phyloP scores from a whole-genome alignment of 2,888 invertebrate species.

The Saturnia japonica region DNA sequence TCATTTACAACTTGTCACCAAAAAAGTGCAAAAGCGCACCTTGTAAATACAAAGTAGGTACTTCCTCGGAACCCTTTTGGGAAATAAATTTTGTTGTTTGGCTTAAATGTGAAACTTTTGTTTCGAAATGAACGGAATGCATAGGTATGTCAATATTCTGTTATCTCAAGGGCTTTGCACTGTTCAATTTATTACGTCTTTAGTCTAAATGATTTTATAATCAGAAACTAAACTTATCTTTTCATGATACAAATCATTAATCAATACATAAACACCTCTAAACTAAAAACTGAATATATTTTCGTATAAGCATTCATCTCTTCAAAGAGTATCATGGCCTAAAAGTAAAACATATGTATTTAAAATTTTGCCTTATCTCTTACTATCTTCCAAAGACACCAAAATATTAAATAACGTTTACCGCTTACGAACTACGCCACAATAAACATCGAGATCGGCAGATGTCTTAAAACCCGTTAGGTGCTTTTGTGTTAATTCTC shows the following conservation, averaged over 20 bases:
- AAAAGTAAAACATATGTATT: no score
- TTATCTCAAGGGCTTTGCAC: neutral
- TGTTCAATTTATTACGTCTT: neutral
- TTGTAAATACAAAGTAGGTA: conserved; percentile 38
- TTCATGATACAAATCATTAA: no score
- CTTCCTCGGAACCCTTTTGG: conserved; percentile 38
- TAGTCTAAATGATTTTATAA: neutral
- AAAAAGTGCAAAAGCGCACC: conserved; percentile 52
- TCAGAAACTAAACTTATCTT: no score
- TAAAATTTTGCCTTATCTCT: neutral
- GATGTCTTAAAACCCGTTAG: conserved; percentile 63
- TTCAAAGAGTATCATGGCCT: no score
- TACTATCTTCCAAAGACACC: neutral
- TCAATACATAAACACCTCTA: no score
- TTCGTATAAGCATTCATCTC: no score
- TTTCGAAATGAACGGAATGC: neutral
- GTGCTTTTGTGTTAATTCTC: conserved; percentile 51
- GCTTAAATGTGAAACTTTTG: neutral
- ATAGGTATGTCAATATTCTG: neutral
- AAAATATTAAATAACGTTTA: neutral
- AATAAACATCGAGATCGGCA: conserved; percentile 45
- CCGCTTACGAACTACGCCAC: conserved; percentile 26
- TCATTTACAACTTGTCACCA: conserved; percentile 59
- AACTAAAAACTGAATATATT: no score
- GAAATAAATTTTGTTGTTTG: conserved; percentile 25